These are phyloP conservation scores for Corvus hawaiiensis DNA, from an alignment of 2,113 vertebrate genomes.

Conservation along the genomic window DNA sequence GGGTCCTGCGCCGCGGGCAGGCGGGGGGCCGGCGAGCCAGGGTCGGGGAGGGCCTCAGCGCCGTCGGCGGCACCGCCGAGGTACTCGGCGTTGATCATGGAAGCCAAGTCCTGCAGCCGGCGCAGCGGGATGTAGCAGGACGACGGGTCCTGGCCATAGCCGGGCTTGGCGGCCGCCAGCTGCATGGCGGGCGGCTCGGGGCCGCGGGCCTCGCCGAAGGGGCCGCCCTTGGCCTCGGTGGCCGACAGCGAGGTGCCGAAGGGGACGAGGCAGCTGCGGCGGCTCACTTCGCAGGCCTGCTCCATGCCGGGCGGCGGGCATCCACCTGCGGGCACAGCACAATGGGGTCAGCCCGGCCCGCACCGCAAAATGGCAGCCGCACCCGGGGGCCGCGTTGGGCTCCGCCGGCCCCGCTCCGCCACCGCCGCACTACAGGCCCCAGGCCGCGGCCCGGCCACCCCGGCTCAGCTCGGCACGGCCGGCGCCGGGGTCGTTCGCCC, in stretches of 20 bases:
- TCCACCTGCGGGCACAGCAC: constrained; percentile 70
- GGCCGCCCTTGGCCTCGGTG: constrained; percentile 71
- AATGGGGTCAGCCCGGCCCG: constrained; percentile 45
- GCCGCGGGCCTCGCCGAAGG: constrained; percentile 75
- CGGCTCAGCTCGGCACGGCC: background rate
- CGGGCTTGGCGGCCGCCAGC: constrained; percentile 74
- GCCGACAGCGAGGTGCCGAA: constrained; percentile 76
- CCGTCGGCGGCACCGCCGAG: constrained; percentile 72
- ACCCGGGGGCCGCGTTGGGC: background rate
- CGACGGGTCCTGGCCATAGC: constrained; percentile 74
- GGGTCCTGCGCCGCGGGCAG: constrained; percentile 25
- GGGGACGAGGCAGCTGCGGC: constrained; percentile 74
- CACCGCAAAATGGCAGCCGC: constrained; percentile 77
- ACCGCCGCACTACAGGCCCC: background rate
- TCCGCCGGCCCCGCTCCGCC: background rate
- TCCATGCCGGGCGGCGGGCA: constrained; percentile 82
- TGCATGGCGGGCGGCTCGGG: constrained; percentile 72
- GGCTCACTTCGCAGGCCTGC: constrained; percentile 78
- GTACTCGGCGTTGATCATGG: constrained; percentile 83
- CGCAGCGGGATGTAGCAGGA: constrained; percentile 83
- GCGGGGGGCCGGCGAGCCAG: constrained; percentile 45
- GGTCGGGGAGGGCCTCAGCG: constrained; percentile 68
- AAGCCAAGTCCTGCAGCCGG: constrained; percentile 86
- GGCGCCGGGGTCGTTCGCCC: background rate
- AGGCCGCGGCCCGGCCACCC: background rate